Percentiles rank a stretch among this genome's conserved stretches.
These are phyloP conservation scores for Peromyscus melanophrys DNA, from an alignment of 2,797 vertebrate species.

Conservation along the genomic window DNA sequence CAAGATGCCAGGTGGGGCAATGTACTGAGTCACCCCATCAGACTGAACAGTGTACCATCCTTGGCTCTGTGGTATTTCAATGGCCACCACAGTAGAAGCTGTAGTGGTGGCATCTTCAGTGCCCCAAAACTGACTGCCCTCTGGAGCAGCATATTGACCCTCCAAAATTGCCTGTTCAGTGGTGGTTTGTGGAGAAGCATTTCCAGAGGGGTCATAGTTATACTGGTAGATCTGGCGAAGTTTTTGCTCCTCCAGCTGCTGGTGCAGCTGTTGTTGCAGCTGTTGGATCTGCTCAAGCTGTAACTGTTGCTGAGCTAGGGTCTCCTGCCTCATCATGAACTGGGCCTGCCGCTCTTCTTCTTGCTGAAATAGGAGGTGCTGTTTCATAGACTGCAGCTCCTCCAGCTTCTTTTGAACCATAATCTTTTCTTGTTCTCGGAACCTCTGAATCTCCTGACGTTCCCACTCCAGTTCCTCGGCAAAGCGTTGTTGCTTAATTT, in stretches of 20 bases:
- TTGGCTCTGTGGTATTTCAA: slow-evolving; percentile 91
- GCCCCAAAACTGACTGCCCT: slow-evolving; percentile 96
- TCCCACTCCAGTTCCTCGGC: slow-evolving; percentile 99
- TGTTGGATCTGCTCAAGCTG: slow-evolving; percentile 98
- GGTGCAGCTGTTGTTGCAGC: slow-evolving; percentile 97
- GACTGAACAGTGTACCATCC: slow-evolving; percentile 92
- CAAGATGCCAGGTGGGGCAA: slow-evolving; percentile 89
- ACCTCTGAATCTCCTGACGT: slow-evolving; percentile 98
- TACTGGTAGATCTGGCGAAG: slow-evolving; percentile 97
- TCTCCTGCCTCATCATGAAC: slow-evolving; percentile 98
- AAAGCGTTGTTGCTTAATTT: slow-evolving; percentile 98
- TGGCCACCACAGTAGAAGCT: slow-evolving; percentile 89
- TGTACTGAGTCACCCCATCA: slow-evolving; percentile 91
- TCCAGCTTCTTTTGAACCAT: slow-evolving; percentile 99
- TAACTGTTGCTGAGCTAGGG: slow-evolving; percentile 96
- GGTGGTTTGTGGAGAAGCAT: slow-evolving; percentile 90
- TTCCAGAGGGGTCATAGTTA: slow-evolving; percentile 91
- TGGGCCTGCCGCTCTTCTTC: slow-evolving; percentile 99
- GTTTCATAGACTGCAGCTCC: slow-evolving; percentile 98
- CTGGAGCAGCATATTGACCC: slow-evolving; percentile 93
- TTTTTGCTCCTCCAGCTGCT: slow-evolving; percentile 98
- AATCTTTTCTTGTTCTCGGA: slow-evolving; percentile 97
- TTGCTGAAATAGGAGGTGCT: slow-evolving; percentile 97
- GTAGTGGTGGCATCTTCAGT: slow-evolving; percentile 93
- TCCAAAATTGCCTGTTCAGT: slow-evolving; percentile 94